These are phyloP conservation scores for Patella ulyssiponensis DNA, from an alignment of 2,888 invertebrate species.

Conservation along the genomic window DNA sequence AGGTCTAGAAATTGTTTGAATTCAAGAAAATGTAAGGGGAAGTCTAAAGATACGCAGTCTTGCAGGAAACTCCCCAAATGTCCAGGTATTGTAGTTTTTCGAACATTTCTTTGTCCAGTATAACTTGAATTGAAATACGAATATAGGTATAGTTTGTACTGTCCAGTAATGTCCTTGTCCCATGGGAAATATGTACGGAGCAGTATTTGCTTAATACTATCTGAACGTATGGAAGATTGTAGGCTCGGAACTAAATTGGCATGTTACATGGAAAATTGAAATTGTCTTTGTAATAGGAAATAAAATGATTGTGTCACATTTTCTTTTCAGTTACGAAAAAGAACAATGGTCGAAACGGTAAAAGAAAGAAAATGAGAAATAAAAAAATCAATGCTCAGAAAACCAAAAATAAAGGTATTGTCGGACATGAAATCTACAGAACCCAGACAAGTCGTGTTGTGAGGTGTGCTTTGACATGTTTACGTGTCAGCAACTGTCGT, in stretches of 20 bases:
- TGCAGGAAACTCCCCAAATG: background rate
- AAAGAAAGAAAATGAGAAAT: conserved; percentile 13
- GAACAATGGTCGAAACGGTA: background rate
- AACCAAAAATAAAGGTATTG: conserved; percentile 14
- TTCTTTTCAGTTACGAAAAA: background rate
- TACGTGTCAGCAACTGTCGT: background rate
- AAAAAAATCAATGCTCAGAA: conserved; percentile 11
- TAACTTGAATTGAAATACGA: too few species aligned
- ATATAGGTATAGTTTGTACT: too few species aligned
- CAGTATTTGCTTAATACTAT: too few species aligned
- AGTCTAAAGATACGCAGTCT: background rate
- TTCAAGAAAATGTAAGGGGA: background rate
- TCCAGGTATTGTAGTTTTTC: background rate
- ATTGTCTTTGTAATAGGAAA: too few species aligned
- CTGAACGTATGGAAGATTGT: too few species aligned
- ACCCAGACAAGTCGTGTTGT: background rate
- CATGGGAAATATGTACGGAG: too few species aligned
- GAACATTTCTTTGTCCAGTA: too few species aligned
- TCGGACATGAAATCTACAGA: conserved; percentile 11
- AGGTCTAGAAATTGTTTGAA: conserved; percentile 16
- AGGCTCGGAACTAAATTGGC: too few species aligned
- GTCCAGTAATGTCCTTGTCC: too few species aligned
- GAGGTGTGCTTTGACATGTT: conserved; percentile 14
- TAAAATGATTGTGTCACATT: too few species aligned
- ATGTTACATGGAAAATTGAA: too few species aligned